Percentiles rank a stretch among this genome's conserved stretches.
Conservation (phyloP, 2,113 vertebrate genomes). For the Siniperca knerii region DNA sequence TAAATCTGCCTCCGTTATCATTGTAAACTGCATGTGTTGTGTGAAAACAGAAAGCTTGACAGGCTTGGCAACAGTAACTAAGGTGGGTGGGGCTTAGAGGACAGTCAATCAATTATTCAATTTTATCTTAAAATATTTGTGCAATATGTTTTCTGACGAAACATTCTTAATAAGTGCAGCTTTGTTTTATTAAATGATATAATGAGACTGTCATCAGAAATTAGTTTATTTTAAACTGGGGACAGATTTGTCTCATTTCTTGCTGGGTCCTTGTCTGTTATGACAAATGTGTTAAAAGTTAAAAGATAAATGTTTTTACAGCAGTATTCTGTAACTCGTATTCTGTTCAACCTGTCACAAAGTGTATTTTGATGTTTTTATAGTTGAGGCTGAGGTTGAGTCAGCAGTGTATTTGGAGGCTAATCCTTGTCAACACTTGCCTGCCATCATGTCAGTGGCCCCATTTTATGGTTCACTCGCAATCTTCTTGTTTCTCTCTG, state of each 20-base stretch:
- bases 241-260: background rate
- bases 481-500: constrained; percentile 7
- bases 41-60: background rate
- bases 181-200: background rate
- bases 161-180: background rate
- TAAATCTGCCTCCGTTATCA: background rate
- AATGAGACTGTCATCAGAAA: background rate
- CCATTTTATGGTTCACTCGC: background rate
- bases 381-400: constrained; percentile 6
- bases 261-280: background rate
- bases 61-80: background rate
- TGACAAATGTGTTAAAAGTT: background rate
- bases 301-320: background rate
- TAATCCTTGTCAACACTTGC: constrained; percentile 33
- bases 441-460: constrained; percentile 3
- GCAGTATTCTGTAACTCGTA: background rate
- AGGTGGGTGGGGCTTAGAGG: background rate
- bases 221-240: background rate
- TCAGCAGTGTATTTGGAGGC: constrained; percentile 23
- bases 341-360: constrained; percentile 5
- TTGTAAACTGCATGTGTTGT: background rate
- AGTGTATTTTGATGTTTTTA: constrained; percentile 15
- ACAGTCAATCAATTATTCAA: background rate
- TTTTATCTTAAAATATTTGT: background rate
- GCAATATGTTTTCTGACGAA: background rate